Conservation (phyloP, 2,113 vertebrate species). For the Marmota monax region DNA sequence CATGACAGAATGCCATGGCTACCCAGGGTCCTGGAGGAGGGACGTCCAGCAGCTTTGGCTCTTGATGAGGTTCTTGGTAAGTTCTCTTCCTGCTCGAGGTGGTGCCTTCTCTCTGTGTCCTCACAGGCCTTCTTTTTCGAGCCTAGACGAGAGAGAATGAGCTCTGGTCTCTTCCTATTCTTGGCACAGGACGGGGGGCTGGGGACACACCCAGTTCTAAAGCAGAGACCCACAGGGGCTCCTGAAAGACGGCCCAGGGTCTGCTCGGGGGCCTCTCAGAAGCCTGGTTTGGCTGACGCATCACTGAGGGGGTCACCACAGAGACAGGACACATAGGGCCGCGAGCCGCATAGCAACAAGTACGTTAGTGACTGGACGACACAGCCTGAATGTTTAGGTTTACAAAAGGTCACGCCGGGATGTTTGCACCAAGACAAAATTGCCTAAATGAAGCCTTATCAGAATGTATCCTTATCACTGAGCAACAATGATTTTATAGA, state of each 20-base stretch:
- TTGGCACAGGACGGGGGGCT: no score
- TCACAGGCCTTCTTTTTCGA: neutral
- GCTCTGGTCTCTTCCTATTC: neutral
- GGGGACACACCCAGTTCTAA: neutral
- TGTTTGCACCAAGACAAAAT: neutral
- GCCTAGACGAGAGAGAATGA: neutral
- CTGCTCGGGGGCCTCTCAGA: neutral
- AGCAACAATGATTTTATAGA: neutral
- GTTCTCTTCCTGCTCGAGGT: neutral
- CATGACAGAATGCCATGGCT: neutral
- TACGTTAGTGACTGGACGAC: neutral
- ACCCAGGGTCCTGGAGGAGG: neutral
- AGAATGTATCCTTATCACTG: neutral
- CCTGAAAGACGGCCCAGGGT: neutral
- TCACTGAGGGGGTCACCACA: neutral
- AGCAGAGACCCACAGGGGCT: neutral
- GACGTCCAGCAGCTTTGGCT: neutral
- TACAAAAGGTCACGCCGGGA: no score
- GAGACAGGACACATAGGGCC: neutral
- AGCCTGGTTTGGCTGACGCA: neutral
- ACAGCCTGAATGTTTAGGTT: no score
- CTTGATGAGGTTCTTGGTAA: no score
- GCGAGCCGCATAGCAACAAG: neutral
- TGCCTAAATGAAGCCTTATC: no score
- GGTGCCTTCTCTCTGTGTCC: neutral